Conservation (phyloP, 1,140 invertebrate genomes). For the Apis dorsata region DNA sequence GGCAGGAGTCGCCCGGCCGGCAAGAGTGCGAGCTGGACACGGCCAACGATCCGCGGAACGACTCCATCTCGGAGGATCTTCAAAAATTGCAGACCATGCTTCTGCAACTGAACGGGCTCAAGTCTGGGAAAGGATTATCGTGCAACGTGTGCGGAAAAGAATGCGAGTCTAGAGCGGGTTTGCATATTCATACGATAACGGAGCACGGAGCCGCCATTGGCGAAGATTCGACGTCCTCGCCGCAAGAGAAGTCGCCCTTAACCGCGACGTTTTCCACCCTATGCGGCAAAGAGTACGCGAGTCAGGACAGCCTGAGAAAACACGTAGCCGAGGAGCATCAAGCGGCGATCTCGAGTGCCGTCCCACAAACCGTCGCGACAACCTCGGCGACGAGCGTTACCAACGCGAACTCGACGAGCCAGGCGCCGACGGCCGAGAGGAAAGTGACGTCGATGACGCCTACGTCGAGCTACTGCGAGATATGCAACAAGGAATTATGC, state of each 20-base stretch:
- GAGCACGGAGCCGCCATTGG: slow-evolving; percentile 79
- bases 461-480: slow-evolving; percentile 96
- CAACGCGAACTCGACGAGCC: slow-evolving; percentile 47
- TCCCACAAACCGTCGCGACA: slow-evolving; percentile 52
- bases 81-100: slow-evolving; percentile 96
- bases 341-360: slow-evolving; percentile 57
- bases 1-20: slow-evolving; percentile 69
- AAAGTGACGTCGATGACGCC: slow-evolving; percentile 81
- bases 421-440: slow-evolving; percentile 55
- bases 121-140: slow-evolving; percentile 81
- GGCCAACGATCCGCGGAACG: slow-evolving; percentile 71
- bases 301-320: slow-evolving; percentile 81
- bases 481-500: slow-evolving; percentile 99
- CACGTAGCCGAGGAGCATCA: slow-evolving; percentile 82
- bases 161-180: slow-evolving; percentile 81
- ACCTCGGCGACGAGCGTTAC: slow-evolving; percentile 49
- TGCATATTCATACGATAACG: slow-evolving; percentile 83
- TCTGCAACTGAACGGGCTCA: slow-evolving; percentile 90
- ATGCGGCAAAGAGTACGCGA: slow-evolving; percentile 82
- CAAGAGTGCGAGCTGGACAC: slow-evolving; percentile 64
- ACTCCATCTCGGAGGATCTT: slow-evolving; percentile 88
- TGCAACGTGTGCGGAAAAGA: slow-evolving; percentile 83
- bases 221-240: slow-evolving; percentile 65
- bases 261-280: slow-evolving; percentile 76
- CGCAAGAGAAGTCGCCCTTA: slow-evolving; percentile 49